Evolutionary conservation across 2,113 vertebrate species (phyloP), one percentile per base, ranked within the genome.

Genomic region (Sorex araneus): DNA sequence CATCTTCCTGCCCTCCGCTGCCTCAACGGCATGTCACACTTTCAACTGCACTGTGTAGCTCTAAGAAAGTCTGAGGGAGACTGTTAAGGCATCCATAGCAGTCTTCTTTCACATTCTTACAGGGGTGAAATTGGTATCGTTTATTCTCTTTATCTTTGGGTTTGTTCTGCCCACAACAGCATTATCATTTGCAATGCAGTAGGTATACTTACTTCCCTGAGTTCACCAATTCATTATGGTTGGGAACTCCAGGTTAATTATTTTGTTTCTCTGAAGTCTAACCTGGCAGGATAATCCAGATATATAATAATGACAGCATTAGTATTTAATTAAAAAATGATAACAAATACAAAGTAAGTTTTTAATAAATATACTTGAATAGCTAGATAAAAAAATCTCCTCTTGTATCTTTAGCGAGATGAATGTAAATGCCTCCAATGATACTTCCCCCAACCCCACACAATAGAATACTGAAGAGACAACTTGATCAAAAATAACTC

Each of bases 221-320:
- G 69, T 36, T 57, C 15, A 12, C 2, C 84, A 67, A 6, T 84
- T 81, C 27, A 13, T 34, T 74, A 50, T 82, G 19, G 47, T 23
- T 25, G 21, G 34, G 8, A 92, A 50, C 3, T 60, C 40, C 10
- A 27, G 23, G 16, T 40, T 23, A 60, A 21, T 19, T 64, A 5
- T 70, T 78, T 80, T 69, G 5, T 66, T 81, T 92, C 47, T 19
- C 85, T 77, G 32, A 43, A 79, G 50, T 43, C 27, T 73, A 90
- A 3, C 57, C 57, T 60, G 19, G 19, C 23, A 21, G 57, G 19
- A 23, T 21, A 60, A 60, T 60, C 18, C 23, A 60, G 18, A 19
- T 60, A 19, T 23, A 60, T 23, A 60, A 60, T 60, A 60, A 19
- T 60, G 57, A 60, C 47, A 60, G 57, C 57, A 60, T 60, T 60